A percentile compares a stretch with the other conserved stretches of the same genome.
Evolutionary conservation across 1,140 invertebrate genomes (phyloP).

Genomic region (Physella acuta): DNA sequence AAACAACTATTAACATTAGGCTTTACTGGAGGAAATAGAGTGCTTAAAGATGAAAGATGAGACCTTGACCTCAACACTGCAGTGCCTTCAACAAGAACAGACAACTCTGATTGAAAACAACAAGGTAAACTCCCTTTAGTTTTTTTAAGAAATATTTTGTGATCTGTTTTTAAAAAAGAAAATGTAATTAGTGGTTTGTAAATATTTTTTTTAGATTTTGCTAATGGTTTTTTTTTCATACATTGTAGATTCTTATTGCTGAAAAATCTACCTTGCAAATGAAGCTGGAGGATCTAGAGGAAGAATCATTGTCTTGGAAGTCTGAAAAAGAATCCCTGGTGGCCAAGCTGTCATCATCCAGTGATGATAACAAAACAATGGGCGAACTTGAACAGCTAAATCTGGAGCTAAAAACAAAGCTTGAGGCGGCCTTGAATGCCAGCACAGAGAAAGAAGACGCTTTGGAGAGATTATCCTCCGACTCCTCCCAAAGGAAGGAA

Average conservation of each 20-base stretch:
- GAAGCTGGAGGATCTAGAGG: conserved; percentile 23
- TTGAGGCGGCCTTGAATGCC: background rate
- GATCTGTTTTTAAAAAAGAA: too few relatives aligned
- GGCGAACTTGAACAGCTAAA: conserved; percentile 1
- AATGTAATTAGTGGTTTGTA: too few relatives aligned
- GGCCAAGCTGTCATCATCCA: background rate
- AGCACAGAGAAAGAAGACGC: background rate
- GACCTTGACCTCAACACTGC: conserved; percentile 48
- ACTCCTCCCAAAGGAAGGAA: conserved; percentile 13
- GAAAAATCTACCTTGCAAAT: conserved; percentile 25
- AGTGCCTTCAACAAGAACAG: conserved; percentile 51
- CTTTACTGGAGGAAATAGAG: conserved; percentile 48
- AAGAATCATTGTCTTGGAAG: conserved; percentile 14
- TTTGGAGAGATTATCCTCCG: background rate
- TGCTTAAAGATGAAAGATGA: conserved; percentile 57
- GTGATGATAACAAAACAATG: background rate
- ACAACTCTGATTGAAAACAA: conserved; percentile 37
- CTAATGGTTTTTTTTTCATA: conserved; percentile 7
- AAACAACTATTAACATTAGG: too few relatives aligned
- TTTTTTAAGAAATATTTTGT: too few relatives aligned
- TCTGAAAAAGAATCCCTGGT: conserved; percentile 19
- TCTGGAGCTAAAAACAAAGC: conserved; percentile 7
- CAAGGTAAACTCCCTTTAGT: conserved; percentile 32
- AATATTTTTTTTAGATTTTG: background rate
- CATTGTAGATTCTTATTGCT: conserved; percentile 9